Conservation (phyloP, 2,888 invertebrate genomes). For the Dusona sp. region DNA sequence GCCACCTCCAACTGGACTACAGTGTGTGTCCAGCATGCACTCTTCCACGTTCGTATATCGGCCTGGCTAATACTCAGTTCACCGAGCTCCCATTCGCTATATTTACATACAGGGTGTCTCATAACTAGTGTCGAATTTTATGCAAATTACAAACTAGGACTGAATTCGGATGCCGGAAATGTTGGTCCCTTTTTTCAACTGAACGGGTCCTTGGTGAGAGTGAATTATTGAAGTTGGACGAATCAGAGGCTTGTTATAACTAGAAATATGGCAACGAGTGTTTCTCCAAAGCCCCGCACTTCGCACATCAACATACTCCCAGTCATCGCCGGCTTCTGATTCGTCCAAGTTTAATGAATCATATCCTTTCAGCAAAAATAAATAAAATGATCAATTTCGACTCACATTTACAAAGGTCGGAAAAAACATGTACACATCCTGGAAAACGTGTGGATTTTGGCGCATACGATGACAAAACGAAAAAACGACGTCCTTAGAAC, state of each 20-base stretch:
- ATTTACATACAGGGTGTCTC: constrained; percentile 2
- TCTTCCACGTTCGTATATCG: constrained; percentile 38
- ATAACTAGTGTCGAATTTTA: neutral
- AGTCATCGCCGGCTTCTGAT: neutral
- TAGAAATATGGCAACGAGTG: neutral
- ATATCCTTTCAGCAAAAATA: neutral
- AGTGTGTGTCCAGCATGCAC: constrained; percentile 48
- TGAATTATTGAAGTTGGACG: neutral
- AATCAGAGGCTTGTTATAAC: neutral
- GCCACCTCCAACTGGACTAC: constrained; percentile 78
- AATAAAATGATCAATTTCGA: too few species aligned
- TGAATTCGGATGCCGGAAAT: neutral
- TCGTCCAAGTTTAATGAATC: neutral
- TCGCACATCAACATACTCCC: neutral
- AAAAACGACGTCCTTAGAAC: too few species aligned
- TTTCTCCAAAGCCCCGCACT: neutral
- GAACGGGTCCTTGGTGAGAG: neutral
- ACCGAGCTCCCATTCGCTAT: constrained; percentile 27
- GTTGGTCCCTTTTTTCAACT: neutral
- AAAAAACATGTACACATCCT: too few species aligned
- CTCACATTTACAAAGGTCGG: too few species aligned
- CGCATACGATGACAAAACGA: too few species aligned
- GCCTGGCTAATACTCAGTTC: constrained; percentile 46
- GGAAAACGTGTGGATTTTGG: too few species aligned
- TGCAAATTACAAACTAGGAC: neutral